Evolutionary conservation across 1,140 invertebrate species (phyloP).

Genomic region (Daktulosphaira vitifoliae): DNA sequence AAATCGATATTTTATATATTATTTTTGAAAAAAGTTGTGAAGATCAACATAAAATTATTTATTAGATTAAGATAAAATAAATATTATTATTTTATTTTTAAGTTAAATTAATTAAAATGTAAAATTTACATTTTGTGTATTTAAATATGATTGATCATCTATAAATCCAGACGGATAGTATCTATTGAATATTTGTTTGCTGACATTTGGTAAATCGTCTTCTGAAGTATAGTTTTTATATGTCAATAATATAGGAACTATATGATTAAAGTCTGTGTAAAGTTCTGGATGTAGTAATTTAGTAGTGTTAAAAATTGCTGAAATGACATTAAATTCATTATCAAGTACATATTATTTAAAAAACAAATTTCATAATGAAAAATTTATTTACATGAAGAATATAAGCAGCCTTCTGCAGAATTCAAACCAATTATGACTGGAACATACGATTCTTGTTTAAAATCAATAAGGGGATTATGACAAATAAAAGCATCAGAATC

Average conservation of each 20-base stretch:
- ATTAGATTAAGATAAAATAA: too few species aligned
- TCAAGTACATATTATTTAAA: too few species aligned
- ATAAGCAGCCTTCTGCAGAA: conserved; percentile 4
- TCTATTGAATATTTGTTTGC: background rate
- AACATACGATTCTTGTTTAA: conserved; percentile 15
- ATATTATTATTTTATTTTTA: too few species aligned
- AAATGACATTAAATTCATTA: background rate
- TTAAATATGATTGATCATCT: background rate
- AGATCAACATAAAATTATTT: too few species aligned
- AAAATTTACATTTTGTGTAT: background rate
- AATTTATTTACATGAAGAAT: background rate
- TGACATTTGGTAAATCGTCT: background rate
- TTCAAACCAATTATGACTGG: conserved; percentile 28
- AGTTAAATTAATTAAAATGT: too few species aligned
- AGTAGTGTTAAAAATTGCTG: background rate
- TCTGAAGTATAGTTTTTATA: background rate
- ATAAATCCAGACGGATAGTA: background rate
- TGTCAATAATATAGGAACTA: background rate
- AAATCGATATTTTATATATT: too few species aligned
- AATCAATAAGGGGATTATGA: conserved; percentile 3
- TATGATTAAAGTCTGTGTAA: background rate
- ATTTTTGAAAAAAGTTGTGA: too few species aligned
- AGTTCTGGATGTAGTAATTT: background rate
- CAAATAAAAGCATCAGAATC: conserved; percentile 6
- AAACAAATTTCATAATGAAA: background rate